These are phyloP conservation scores for Ptychoptera albimana DNA, from an alignment of 2,888 invertebrate genomes.

Conservation along the genomic window DNA sequence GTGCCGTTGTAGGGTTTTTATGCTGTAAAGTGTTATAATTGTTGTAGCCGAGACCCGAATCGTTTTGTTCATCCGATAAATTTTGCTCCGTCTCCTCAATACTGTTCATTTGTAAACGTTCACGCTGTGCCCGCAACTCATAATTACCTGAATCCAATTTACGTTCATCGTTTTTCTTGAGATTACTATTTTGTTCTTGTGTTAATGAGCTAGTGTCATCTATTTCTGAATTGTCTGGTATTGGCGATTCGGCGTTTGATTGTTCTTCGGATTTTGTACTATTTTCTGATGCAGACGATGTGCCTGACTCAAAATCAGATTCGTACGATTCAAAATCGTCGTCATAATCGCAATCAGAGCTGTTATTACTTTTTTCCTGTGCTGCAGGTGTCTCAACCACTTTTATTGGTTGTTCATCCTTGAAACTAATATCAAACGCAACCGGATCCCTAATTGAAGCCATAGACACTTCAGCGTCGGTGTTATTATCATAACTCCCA, in stretches of 20 bases:
- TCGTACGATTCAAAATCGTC: conserved; percentile 42
- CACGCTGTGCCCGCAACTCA: conserved; percentile 25
- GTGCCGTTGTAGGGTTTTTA: not conserved
- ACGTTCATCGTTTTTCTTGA: conserved; percentile 32
- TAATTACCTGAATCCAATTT: conserved; percentile 44
- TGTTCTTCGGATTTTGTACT: not conserved
- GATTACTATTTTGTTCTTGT: conserved; percentile 20
- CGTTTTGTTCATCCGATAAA: conserved; percentile 29
- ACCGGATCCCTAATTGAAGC: conserved; percentile 18
- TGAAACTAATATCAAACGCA: conserved; percentile 25
- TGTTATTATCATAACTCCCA: not conserved
- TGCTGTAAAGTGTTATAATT: not conserved
- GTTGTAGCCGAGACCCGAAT: conserved; percentile 20
- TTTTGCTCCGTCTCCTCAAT: conserved; percentile 24
- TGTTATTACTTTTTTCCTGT: not conserved
- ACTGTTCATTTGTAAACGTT: conserved; percentile 16
- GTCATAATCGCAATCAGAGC: conserved; percentile 26
- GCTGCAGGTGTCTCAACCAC: conserved; percentile 4
- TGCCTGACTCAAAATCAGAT: conserved; percentile 36
- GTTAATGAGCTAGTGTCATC: conserved; percentile 19
- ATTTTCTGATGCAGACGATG: conserved; percentile 11
- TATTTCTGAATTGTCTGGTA: not conserved
- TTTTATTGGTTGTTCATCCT: conserved; percentile 5
- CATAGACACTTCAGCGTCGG: not conserved
- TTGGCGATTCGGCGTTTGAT: not conserved